Conservation (phyloP, 2,888 invertebrate genomes). For the Cordilura impudica region DNA sequence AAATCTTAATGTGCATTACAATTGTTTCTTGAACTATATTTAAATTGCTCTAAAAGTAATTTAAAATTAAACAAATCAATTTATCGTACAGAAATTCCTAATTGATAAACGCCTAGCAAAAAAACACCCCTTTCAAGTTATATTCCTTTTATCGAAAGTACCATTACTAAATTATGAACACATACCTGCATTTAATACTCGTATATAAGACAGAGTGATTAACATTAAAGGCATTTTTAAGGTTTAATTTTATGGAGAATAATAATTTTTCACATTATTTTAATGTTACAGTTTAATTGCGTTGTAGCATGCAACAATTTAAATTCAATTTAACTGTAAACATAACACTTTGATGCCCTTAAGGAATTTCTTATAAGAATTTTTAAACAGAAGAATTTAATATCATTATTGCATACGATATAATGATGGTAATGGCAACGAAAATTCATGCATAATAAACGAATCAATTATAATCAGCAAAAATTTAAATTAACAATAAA, state of each 20-base stretch:
- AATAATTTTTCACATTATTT: slow-evolving; percentile 56
- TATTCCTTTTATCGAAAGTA: slow-evolving; percentile 2
- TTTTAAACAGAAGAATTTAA: background rate
- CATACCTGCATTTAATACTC: background rate
- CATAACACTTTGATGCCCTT: slow-evolving; percentile 68
- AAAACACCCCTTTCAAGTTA: slow-evolving; percentile 27
- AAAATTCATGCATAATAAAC: slow-evolving; percentile 39
- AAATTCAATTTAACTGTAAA: slow-evolving; percentile 73
- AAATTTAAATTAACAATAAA: background rate
- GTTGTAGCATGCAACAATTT: slow-evolving; percentile 71
- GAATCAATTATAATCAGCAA: slow-evolving; percentile 39
- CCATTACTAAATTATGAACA: slow-evolving; percentile 21
- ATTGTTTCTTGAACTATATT: background rate
- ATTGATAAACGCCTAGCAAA: slow-evolving; percentile 54
- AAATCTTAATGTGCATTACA: background rate
- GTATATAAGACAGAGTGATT: slow-evolving; percentile 2
- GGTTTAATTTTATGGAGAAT: slow-evolving; percentile 21
- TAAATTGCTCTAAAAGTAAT: slow-evolving; percentile 19
- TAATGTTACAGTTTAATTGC: slow-evolving; percentile 60
- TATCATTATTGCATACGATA: background rate
- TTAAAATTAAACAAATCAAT: slow-evolving; percentile 58
- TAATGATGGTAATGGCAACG: background rate
- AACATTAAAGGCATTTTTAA: background rate
- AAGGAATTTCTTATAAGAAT: slow-evolving; percentile 1
- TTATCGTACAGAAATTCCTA: slow-evolving; percentile 44